A percentile compares a stretch with the other conserved stretches of the same genome.
Conservation (phyloP, 1,140 invertebrate species). For the Triops cancriformis region DNA sequence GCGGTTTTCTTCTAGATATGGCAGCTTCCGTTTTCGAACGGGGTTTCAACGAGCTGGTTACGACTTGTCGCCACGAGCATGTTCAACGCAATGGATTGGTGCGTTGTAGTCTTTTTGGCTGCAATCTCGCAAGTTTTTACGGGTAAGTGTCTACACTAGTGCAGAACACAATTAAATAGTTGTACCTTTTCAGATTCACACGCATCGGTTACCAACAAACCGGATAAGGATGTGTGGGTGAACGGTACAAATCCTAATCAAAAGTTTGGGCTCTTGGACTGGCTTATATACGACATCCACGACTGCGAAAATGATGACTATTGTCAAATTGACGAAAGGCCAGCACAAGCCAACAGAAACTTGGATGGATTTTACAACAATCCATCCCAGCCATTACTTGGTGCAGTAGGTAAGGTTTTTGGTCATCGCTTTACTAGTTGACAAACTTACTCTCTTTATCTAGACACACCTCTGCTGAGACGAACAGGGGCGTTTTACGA, state of each 20-base stretch:
- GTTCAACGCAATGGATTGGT: neutral
- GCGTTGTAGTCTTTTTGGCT: neutral
- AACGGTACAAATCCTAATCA: neutral
- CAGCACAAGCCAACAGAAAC: neutral
- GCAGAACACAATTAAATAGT: neutral
- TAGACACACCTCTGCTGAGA: conserved; percentile 49
- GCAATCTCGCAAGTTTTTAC: neutral
- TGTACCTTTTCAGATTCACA: neutral
- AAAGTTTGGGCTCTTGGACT: neutral
- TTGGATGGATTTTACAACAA: conserved; percentile 61
- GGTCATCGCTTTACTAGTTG: neutral
- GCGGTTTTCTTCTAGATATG: neutral
- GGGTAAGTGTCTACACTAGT: neutral
- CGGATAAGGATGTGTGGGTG: neutral
- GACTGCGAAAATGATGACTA: neutral
- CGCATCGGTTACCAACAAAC: neutral
- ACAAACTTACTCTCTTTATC: neutral
- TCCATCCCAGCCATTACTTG: conserved; percentile 47
- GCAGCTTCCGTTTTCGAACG: neutral
- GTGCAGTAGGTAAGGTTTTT: conserved; percentile 45
- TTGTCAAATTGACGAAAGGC: neutral
- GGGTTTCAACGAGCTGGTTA: neutral
- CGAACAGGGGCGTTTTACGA: conserved; percentile 51
- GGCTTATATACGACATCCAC: neutral
- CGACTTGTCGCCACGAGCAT: neutral